Conservation (phyloP, 30 jellyfish, hydroid and myxozoan species). For the Catostylus mosaicus region DNA sequence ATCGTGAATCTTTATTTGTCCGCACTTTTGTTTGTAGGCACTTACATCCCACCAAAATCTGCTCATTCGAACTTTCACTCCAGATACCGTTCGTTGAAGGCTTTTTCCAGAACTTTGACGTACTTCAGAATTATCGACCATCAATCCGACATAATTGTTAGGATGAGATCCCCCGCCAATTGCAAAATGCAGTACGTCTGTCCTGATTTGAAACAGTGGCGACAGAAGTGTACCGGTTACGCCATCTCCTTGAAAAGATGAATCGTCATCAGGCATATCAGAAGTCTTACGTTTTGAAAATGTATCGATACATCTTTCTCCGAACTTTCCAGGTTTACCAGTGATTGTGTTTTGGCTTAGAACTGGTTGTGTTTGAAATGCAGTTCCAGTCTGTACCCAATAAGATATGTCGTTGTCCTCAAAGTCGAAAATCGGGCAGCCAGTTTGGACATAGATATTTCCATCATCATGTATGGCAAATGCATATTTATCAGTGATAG, state of each 20-base stretch:
- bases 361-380: slow-evolving; percentile 19
- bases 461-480: slow-evolving; percentile 35
- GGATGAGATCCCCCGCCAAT: slow-evolving; percentile 63
- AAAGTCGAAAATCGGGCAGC: slow-evolving; percentile 62
- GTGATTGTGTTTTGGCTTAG: slow-evolving; percentile 3
- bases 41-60: slow-evolving; percentile 68
- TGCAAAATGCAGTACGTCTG: slow-evolving; percentile 27
- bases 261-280: not conserved
- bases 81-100: not conserved
- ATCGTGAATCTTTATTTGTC: slow-evolving; percentile 35
- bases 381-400: slow-evolving; percentile 54
- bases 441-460: slow-evolving; percentile 16
- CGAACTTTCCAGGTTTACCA: slow-evolving; percentile 32
- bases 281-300: not conserved
- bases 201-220: slow-evolving; percentile 49
- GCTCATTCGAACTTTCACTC: slow-evolving; percentile 17
- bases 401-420: slow-evolving; percentile 33
- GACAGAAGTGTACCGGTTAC: slow-evolving; percentile 48
- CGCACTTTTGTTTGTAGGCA: slow-evolving; percentile 37
- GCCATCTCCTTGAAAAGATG: slow-evolving; percentile 23
- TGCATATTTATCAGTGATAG: slow-evolving; percentile 42
- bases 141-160: slow-evolving; percentile 28
- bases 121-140: slow-evolving; percentile 22
- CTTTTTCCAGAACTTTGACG: slow-evolving; percentile 14
- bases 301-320: slow-evolving; percentile 45